Conservation (phyloP, 2,113 vertebrate genomes). For the Actenoides hombroni region DNA sequence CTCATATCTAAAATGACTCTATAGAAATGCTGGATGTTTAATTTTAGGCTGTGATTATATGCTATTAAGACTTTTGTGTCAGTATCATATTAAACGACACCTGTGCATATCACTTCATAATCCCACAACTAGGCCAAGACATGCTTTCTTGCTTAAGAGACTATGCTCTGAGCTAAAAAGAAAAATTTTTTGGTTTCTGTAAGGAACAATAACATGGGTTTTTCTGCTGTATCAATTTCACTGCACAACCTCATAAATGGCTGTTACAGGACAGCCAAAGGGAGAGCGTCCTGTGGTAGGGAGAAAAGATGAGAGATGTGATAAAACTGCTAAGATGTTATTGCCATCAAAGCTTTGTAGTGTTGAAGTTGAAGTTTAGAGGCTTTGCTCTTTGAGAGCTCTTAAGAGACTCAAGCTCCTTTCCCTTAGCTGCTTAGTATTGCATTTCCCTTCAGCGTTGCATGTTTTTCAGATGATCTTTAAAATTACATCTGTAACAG, state of each 20-base stretch:
- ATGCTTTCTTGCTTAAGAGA: background rate
- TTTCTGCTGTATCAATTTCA: background rate
- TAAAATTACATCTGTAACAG: background rate
- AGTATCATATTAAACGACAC: background rate
- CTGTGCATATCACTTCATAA: background rate
- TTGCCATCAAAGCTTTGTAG: background rate
- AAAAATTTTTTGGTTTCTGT: background rate
- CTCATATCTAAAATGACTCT: background rate
- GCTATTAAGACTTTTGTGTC: background rate
- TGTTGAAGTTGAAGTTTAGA: background rate
- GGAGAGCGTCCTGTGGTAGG: background rate
- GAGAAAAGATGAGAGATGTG: background rate
- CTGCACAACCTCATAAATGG: rapidly evolving
- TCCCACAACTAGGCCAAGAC: background rate
- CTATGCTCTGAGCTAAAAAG: background rate
- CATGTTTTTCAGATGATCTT: background rate
- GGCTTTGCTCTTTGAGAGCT: background rate
- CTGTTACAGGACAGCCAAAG: background rate
- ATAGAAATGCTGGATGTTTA: background rate
- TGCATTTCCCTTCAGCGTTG: background rate
- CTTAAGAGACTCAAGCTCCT: background rate
- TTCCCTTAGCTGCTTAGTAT: background rate
- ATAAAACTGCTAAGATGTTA: background rate
- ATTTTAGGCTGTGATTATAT: background rate
- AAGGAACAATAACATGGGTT: rapidly evolving